phyloP scores from a whole-genome alignment of 2,797 vertebrate species.

The Dendrocincla fuliginosa region DNA sequence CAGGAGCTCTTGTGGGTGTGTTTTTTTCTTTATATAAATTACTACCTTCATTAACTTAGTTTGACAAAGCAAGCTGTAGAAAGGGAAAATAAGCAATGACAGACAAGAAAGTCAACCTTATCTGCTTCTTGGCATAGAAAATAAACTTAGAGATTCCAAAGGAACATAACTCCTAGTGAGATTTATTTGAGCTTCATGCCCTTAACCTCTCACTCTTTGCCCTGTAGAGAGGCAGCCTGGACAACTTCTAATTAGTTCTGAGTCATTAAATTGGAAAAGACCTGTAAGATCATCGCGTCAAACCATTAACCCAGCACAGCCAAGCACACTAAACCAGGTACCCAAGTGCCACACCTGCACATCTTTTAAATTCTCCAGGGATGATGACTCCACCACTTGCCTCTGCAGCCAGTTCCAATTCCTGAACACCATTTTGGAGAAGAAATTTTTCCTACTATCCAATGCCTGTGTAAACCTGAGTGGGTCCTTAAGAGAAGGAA shows the following conservation, averaged over 20 bases:
- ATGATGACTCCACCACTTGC: neutral
- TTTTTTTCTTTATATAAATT: neutral
- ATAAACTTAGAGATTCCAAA: neutral
- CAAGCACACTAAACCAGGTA: neutral
- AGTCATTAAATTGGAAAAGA: neutral
- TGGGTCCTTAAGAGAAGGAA: neutral
- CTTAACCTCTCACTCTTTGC: neutral
- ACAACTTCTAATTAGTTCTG: neutral
- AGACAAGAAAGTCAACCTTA: neutral
- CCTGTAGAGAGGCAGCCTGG: neutral
- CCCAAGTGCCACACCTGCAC: neutral
- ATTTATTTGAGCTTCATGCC: neutral
- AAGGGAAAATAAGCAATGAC: neutral
- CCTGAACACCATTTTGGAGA: neutral
- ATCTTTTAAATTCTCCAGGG: neutral
- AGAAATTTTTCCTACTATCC: neutral
- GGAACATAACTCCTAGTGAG: neutral
- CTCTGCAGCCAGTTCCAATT: neutral
- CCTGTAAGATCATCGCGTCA: too few relatives aligned
- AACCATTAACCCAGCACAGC: neutral
- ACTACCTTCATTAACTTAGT: neutral
- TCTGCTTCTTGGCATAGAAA: neutral
- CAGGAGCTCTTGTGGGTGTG: neutral
- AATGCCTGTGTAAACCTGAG: neutral
- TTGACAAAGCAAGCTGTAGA: neutral